phyloP scores from a whole-genome alignment of 2,113 vertebrate species.

The Gambusia holbrooki region DNA sequence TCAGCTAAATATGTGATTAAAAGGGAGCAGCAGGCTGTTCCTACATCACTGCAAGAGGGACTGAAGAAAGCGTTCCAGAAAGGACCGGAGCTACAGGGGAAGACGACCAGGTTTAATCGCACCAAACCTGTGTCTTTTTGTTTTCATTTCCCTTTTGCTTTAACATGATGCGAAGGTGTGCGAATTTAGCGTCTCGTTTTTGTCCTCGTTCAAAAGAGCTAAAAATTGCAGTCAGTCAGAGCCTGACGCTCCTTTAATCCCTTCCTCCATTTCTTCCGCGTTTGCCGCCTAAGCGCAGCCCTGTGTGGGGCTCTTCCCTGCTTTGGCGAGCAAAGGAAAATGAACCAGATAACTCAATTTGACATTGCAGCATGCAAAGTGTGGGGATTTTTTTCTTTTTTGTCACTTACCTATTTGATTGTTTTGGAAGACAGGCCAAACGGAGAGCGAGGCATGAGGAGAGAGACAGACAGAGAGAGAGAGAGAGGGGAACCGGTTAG shows the following conservation, averaged over 20 bases:
- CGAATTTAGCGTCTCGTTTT: slow-evolving; percentile 12
- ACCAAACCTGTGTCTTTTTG: neutral
- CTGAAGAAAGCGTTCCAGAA: slow-evolving; percentile 2
- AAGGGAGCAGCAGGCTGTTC: slow-evolving; percentile 16
- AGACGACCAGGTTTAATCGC: neutral
- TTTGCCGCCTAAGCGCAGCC: slow-evolving; percentile 13
- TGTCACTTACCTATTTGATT: slow-evolving; percentile 75
- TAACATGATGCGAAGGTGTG: slow-evolving; percentile 5
- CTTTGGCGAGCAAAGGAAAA: slow-evolving; percentile 34
- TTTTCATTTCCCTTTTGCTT: neutral
- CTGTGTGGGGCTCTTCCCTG: neutral
- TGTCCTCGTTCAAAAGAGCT: slow-evolving; percentile 17
- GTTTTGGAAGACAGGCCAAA: slow-evolving; percentile 44
- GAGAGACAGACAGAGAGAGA: slow-evolving; percentile 6
- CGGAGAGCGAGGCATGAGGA: slow-evolving; percentile 7
- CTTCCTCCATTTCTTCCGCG: slow-evolving; percentile 28
- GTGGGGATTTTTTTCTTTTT: slow-evolving; percentile 3
- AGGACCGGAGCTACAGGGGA: neutral
- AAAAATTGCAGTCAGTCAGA: slow-evolving; percentile 19
- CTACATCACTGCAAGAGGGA: slow-evolving; percentile 22
- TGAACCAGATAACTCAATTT: slow-evolving; percentile 61
- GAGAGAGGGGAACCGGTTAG: slow-evolving; percentile 38
- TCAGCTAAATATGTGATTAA: slow-evolving; percentile 58
- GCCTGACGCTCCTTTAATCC: slow-evolving; percentile 15
- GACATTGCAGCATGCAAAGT: slow-evolving; percentile 45